Evolutionary conservation across 2,888 invertebrate species (phyloP), one percentile per base, ranked within the genome.

Genomic region (Troglohyphantes excavatus): DNA sequence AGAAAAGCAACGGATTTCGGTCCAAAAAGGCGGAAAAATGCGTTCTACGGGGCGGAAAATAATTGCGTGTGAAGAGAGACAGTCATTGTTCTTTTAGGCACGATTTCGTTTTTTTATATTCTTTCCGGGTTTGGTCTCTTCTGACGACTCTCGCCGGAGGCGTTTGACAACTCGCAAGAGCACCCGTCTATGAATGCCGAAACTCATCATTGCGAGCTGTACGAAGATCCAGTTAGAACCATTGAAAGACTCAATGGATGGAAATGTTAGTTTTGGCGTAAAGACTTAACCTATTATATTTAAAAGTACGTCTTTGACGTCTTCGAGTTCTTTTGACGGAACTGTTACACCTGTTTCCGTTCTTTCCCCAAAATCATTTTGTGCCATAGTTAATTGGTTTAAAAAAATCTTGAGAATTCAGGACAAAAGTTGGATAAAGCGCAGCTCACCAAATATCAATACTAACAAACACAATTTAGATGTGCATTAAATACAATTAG

Each of bases 71-170:
- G 21, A 61, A 33, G 59, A 26, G 11, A 39, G 19, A 29, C 86
- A 72, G 73, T 46, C 65, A 70, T 86, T 78, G 68, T 86, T 78
- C 68, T 53, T 27, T n/a, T 27, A 29, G 9, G 65, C 75, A 75
- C 82, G 82, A 82, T 6, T 67, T 65, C 65, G 43, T 43, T 39
- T 43, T 73, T 19, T 70, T 33, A 63, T 81, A 73, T 63, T 39
- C 59, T 72, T 87, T 87, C 87, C 87, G 85, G 85, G 85, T 86
- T 78, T 46, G 17, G 27, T 43, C 59, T 7, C 53, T 13, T 39
- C 39, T 33, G 68, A 70, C 33, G 68, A 53, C n/a, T 33, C 13
- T 27, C 61, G 13, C 19, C 46, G 29, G 61, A 19, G 61, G 67
- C 63, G 27, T 27, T 67, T 65, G 84, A 75, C 84, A 84, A 73